phyloP scores from a whole-genome alignment of 2,113 vertebrate genomes.

The Psammodynastes pulverulentus region DNA sequence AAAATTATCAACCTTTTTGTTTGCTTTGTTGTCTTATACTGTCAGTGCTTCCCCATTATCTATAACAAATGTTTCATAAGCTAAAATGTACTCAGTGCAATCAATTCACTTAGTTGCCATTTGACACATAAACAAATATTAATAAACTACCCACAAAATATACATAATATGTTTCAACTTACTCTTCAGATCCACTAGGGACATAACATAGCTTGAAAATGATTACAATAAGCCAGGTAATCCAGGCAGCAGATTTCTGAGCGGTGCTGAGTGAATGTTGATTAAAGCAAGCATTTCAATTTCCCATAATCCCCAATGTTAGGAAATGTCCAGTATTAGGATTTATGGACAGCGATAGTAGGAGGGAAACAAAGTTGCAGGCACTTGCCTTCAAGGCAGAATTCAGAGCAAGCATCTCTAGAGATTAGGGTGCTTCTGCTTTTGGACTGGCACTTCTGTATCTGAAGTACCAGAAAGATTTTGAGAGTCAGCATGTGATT shows the following conservation, averaged over 20 bases:
- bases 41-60: background rate
- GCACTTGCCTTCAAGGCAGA: background rate
- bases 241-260: background rate
- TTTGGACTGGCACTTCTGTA: too few species aligned
- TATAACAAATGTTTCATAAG: background rate
- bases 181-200: background rate
- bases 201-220: background rate
- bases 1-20: background rate
- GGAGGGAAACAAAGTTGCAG: background rate
- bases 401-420: background rate
- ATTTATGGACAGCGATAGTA: background rate
- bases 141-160: background rate
- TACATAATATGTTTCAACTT: background rate
- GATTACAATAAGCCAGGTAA: background rate
- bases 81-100: background rate
- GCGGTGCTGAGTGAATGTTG: background rate
- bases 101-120: background rate
- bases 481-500: constrained; percentile 7
- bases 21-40: background rate
- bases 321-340: background rate
- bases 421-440: background rate
- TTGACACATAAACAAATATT: background rate
- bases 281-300: background rate
- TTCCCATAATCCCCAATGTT: background rate
- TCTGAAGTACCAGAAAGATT: background rate